Evolutionary conservation across 2,888 invertebrate species (phyloP).

Genomic region (Eudasyphora cyanicolor): DNA sequence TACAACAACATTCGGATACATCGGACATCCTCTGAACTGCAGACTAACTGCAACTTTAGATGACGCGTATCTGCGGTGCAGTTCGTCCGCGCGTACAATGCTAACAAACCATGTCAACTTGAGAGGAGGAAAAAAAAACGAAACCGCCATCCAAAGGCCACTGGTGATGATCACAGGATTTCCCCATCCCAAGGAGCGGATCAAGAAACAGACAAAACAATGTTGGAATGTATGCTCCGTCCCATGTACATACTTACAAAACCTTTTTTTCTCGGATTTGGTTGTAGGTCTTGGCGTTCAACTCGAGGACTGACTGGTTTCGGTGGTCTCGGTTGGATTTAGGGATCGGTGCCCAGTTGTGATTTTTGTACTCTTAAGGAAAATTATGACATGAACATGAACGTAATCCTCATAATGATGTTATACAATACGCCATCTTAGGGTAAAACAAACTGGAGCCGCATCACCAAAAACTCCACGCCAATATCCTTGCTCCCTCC

Average conservation of each 20-base stretch:
- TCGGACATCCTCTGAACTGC: no score
- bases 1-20: conserved; percentile 4
- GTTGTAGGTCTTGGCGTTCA: background rate
- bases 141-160: background rate
- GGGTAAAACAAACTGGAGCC: conserved; percentile 56
- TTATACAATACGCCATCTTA: conserved; percentile 78
- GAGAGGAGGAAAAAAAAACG: conserved; percentile 34
- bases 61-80: conserved; percentile 51
- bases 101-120: conserved; percentile 62
- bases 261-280: background rate
- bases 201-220: conserved; percentile 6
- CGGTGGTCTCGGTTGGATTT: background rate
- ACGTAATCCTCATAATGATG: conserved; percentile 78
- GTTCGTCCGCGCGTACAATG: conserved; percentile 21
- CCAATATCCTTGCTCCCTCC: background rate
- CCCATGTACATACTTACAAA: conserved; percentile 49
- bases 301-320: background rate
- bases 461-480: background rate
- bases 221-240: conserved; percentile 50
- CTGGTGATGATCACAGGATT: conserved; percentile 38
- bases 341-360: conserved; percentile 59
- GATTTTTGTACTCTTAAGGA: conserved; percentile 70
- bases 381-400: conserved; percentile 79
- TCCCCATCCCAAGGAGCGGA: conserved; percentile 7
- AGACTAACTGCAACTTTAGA: conserved; percentile 54